Percentiles rank a stretch among this genome's conserved stretches.
These are phyloP conservation scores for Marasmarcha lunaedactyla DNA, from an alignment of 2,888 invertebrate species.

Conservation along the genomic window DNA sequence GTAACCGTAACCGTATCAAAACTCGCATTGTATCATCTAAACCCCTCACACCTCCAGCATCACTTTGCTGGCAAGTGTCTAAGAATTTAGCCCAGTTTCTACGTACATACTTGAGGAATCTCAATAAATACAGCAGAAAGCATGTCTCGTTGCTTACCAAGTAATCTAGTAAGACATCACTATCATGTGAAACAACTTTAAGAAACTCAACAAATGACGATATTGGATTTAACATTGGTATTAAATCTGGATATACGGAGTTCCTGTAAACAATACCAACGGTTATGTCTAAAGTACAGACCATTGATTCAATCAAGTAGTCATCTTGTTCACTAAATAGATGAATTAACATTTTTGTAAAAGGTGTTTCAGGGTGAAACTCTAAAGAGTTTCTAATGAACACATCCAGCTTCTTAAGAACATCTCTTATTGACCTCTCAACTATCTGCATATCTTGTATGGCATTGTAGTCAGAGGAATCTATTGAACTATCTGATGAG, in stretches of 20 bases:
- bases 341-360: slow-evolving; percentile 89
- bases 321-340: slow-evolving; percentile 93
- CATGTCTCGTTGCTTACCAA: slow-evolving; percentile 92
- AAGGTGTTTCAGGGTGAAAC: slow-evolving; percentile 88
- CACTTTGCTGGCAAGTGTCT: slow-evolving; percentile 77
- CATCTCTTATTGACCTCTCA: slow-evolving; percentile 86
- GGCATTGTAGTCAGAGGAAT: slow-evolving; percentile 86
- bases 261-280: slow-evolving; percentile 87
- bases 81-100: slow-evolving; percentile 88
- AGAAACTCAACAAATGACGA: slow-evolving; percentile 90
- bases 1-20: slow-evolving; percentile 80
- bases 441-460: slow-evolving; percentile 92
- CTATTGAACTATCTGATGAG: slow-evolving; percentile 86
- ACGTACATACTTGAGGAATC: slow-evolving; percentile 86
- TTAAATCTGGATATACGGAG: slow-evolving; percentile 82
- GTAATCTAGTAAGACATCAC: slow-evolving; percentile 84
- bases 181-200: slow-evolving; percentile 84
- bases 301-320: slow-evolving; percentile 91
- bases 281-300: slow-evolving; percentile 89
- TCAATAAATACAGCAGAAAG: slow-evolving; percentile 84
- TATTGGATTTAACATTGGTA: slow-evolving; percentile 86
- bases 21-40: slow-evolving; percentile 88
- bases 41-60: slow-evolving; percentile 64
- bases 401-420: slow-evolving; percentile 82
- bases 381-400: slow-evolving; percentile 85